Conservation (phyloP, 2,888 invertebrate species). For the Cacoxenus indagator region DNA sequence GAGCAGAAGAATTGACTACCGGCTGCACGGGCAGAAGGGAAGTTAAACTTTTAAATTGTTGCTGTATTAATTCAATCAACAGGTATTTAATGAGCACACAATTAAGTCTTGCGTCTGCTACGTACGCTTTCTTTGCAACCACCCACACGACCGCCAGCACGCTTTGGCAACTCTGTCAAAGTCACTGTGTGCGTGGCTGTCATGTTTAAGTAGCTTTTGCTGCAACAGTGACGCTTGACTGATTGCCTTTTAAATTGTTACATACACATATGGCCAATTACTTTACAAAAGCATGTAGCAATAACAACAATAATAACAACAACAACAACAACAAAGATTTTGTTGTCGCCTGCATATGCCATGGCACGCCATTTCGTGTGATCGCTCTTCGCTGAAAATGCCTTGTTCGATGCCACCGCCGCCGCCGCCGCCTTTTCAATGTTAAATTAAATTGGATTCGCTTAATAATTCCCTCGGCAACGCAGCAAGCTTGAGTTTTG, state of each 20-base stretch:
- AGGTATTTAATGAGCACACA: not conserved
- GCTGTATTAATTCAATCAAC: not conserved
- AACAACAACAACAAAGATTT: too few species aligned
- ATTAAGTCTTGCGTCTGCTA: not conserved
- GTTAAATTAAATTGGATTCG: not conserved
- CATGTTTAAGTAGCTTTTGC: not conserved
- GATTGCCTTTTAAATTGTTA: not conserved
- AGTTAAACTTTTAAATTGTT: not conserved
- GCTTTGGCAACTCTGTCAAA: not conserved
- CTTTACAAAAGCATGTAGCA: not conserved
- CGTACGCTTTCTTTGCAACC: not conserved
- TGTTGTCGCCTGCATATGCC: not conserved
- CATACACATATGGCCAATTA: not conserved
- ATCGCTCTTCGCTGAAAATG: too few species aligned
- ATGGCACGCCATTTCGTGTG: not conserved
- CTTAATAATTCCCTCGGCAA: not conserved
- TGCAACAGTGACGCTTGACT: not conserved
- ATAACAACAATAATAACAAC: not conserved
- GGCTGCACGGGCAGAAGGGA: not conserved
- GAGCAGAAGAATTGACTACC: not conserved
- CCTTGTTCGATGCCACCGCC: too few species aligned
- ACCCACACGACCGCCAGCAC: too few species aligned
- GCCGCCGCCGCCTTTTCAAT: slow-evolving; percentile 7
- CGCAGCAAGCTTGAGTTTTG: not conserved
- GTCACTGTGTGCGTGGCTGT: not conserved